Percentiles rank a stretch among this genome's conserved stretches.
Conservation (phyloP, 2,797 vertebrate species). For the Pterois miles region DNA sequence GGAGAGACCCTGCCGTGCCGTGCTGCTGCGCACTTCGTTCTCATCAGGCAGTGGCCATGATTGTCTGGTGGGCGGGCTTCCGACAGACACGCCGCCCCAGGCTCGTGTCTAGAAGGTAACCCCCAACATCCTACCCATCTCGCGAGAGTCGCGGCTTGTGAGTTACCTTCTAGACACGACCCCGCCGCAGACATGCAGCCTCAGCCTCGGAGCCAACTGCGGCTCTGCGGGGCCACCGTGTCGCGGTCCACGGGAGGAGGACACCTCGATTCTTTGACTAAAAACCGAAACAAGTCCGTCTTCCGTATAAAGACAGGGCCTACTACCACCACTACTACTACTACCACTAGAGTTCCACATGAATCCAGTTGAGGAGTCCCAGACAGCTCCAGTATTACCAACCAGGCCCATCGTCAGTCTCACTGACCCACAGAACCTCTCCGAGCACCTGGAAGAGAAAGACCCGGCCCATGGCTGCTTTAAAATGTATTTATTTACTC, state of each 20-base stretch:
- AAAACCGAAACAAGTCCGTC: no score
- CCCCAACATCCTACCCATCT: no score
- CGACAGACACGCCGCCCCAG: not conserved
- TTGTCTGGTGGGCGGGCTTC: not conserved
- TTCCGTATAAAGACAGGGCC: not conserved
- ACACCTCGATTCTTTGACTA: no score
- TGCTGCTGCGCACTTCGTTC: constrained; percentile 57
- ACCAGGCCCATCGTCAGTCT: not conserved
- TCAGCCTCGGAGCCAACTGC: not conserved
- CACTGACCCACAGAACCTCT: not conserved
- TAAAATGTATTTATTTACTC: no score
- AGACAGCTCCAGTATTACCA: not conserved
- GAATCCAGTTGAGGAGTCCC: no score
- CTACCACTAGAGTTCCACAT: no score
- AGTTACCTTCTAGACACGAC: no score
- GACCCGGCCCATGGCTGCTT: no score
- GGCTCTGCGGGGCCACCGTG: not conserved
- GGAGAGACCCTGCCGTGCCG: constrained; percentile 52
- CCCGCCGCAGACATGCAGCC: not conserved
- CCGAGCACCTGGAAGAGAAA: no score
- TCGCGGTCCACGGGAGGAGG: no score
- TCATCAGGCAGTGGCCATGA: constrained; percentile 25
- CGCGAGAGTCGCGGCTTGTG: no score
- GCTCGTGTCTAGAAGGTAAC: no score
- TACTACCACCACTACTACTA: not conserved